Evolutionary conservation across 1,140 invertebrate genomes (phyloP), one percentile per base, ranked within the genome.

Genomic region (Dendrolimus kikuchii): DNA sequence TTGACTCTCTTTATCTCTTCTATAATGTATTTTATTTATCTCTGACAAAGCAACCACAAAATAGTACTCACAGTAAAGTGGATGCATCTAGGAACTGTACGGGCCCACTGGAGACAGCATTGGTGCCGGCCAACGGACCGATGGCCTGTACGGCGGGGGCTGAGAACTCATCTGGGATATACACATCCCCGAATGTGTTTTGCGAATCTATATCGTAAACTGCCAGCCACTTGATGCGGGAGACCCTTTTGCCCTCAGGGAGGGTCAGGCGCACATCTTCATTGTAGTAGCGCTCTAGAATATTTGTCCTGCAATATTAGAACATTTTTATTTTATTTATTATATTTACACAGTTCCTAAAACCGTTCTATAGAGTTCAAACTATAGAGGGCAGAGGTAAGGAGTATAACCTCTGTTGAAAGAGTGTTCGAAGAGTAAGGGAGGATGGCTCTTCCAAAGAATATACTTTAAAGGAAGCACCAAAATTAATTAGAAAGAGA

Each of bases 121-220:
- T 51, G 55, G 46, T 89, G 91, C 61, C 90, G 0, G 91, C 91
- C 0, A 98, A 80, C 54, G 93, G 92, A 0, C 91, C 91, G 4
- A 95, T 90, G 46, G 87, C 89, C 62, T 95, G 93, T 1, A 92
- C 89, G 8, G 90, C 85, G 0, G 96, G 96, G n/a, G 96, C 93
- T 68, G 96, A 94, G 76, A 98, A 97, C 52, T 95, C 95, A 65
- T 98, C 95, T 0, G 95, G 95, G 62, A 98, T 93, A 68, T 94
- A 95, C 38, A 98, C 92, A 83, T 98, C 96, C 0, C 94, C 96
- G 81, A 96, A 97, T 23, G 95, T 92, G 74, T 95, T 95, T 87
- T 96, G 94, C 69, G 90, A 92, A 43, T 90, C 90, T 6, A 98
- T 87, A 88, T 98, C 96, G 76, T 96, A 98, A 36, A 98, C 90